Evolutionary conservation across 2,888 invertebrate species (phyloP).

Genomic region (Bedellia somnulentella): DNA sequence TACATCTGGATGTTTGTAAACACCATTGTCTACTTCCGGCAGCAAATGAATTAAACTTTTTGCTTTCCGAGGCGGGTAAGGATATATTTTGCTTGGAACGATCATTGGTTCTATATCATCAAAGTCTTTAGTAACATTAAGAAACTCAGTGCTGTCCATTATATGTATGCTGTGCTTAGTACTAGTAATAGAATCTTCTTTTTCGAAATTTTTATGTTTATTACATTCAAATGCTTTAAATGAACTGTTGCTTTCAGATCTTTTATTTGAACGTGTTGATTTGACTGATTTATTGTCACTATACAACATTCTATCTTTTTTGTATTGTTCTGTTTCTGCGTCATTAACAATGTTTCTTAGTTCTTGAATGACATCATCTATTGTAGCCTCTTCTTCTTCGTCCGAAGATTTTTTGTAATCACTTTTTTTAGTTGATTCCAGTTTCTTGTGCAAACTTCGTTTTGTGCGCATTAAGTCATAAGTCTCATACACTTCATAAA

Average conservation of each 20-base stretch:
- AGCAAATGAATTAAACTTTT: slow-evolving; percentile 72
- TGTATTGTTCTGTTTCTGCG: slow-evolving; percentile 71
- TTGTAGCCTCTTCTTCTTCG: slow-evolving; percentile 78
- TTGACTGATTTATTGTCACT: slow-evolving; percentile 25
- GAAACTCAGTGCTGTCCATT: slow-evolving; percentile 44
- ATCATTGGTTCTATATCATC: slow-evolving; percentile 68
- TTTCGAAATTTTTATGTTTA: slow-evolving; percentile 33
- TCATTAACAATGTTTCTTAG: slow-evolving; percentile 82
- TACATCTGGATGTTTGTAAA: slow-evolving; percentile 55
- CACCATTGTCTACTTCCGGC: slow-evolving; percentile 61
- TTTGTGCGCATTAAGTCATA: slow-evolving; percentile 49
- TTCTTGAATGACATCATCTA: slow-evolving; percentile 86
- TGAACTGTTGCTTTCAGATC: slow-evolving; percentile 40
- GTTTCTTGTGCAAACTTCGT: slow-evolving; percentile 36
- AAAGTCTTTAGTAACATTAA: slow-evolving; percentile 42
- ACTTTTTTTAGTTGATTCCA: slow-evolving; percentile 28
- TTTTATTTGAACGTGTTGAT: slow-evolving; percentile 7
- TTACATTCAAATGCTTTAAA: slow-evolving; percentile 29
- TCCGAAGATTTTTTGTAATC: slow-evolving; percentile 42
- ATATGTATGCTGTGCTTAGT: slow-evolving; percentile 55
- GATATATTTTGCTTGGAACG: slow-evolving; percentile 75
- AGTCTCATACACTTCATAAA: slow-evolving; percentile 65
- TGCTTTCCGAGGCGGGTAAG: slow-evolving; percentile 78
- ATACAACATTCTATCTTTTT: slow-evolving; percentile 33
- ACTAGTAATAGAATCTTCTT: slow-evolving; percentile 57